Conservation (phyloP, 2,888 invertebrate species). For the Elegia similella region DNA sequence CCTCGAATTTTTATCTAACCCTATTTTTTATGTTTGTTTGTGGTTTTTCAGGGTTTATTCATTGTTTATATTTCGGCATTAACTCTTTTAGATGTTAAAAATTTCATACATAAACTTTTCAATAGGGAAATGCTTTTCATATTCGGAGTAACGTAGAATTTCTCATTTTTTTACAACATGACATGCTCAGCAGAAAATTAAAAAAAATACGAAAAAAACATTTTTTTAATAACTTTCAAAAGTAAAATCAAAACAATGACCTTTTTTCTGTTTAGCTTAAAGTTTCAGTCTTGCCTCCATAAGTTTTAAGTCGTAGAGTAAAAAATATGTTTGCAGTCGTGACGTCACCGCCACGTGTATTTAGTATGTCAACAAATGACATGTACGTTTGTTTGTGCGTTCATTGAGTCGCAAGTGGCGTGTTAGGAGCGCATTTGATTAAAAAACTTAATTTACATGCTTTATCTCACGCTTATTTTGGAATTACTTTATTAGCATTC, state of each 20-base stretch:
- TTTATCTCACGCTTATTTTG: slow-evolving; percentile 4
- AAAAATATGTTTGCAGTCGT: background rate
- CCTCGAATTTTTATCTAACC: slow-evolving; percentile 3
- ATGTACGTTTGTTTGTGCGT: slow-evolving; percentile 8
- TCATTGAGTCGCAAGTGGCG: background rate
- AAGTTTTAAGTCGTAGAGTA: background rate
- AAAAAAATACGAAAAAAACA: no score
- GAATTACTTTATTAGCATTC: background rate
- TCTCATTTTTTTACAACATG: no score
- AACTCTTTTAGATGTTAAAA: background rate
- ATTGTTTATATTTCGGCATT: background rate
- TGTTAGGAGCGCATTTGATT: background rate
- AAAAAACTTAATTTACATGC: background rate
- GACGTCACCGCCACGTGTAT: slow-evolving; percentile 12
- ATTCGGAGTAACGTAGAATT: no score
- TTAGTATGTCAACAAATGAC: slow-evolving; percentile 12
- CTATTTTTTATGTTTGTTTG: slow-evolving; percentile 3
- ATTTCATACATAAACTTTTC: no score
- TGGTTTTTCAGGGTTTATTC: slow-evolving; percentile 15
- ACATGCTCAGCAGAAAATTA: no score
- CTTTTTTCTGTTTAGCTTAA: background rate
- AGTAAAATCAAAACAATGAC: background rate
- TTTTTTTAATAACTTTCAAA: background rate
- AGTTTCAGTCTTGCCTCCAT: background rate
- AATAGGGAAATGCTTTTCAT: no score